These are phyloP conservation scores for Picathartes gymnocephalus DNA, from an alignment of 2,113 vertebrate genomes.

Conservation along the genomic window DNA sequence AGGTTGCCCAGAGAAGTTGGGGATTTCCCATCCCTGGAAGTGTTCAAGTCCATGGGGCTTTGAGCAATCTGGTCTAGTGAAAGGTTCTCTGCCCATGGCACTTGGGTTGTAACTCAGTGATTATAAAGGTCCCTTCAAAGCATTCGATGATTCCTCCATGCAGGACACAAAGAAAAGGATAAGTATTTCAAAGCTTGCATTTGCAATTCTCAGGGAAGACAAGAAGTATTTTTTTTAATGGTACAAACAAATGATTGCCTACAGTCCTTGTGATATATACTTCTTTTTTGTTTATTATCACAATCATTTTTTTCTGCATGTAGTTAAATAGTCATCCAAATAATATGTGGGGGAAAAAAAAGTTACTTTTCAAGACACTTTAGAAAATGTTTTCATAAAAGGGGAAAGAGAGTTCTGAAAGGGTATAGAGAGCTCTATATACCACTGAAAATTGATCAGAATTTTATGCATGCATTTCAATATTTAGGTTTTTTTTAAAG, in stretches of 20 bases:
- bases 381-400: not conserved
- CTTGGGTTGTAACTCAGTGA: too few relatives aligned
- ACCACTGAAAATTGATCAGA: not conserved
- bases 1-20: not conserved
- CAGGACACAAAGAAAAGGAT: not conserved
- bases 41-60: not conserved
- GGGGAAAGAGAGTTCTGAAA: not conserved
- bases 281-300: not conserved
- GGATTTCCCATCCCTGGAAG: not conserved
- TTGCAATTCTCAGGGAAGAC: not conserved
- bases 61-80: not conserved
- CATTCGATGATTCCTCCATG: not conserved
- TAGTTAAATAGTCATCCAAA: not conserved
- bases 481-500: rapidly evolving
- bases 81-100: not conserved
- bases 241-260: not conserved
- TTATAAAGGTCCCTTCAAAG: not conserved
- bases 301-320: not conserved
- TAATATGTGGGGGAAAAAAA: rapidly evolving
- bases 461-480: not conserved
- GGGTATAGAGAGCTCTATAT: not conserved
- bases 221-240: not conserved
- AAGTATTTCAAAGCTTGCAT: not conserved
- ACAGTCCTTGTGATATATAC: not conserved
- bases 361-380: not conserved